Evolutionary conservation across 2,888 invertebrate genomes (phyloP), one percentile per base, ranked within the genome.

Genomic region (Apocheima hispidaria): DNA sequence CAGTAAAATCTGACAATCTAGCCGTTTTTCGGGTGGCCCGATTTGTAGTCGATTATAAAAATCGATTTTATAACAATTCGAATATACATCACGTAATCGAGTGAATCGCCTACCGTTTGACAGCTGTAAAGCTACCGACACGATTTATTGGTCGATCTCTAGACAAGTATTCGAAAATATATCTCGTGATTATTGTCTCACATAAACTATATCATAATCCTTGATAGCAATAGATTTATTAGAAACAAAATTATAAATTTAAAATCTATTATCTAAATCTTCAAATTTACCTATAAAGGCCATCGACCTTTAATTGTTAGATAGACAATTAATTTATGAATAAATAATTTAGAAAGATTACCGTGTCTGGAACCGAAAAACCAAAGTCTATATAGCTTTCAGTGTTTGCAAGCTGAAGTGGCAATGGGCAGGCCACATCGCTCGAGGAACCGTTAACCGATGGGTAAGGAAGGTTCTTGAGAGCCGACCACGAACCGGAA

Each of bases 71-170:
- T 65, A 77, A 81, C 79, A 75, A 79, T 83, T 81, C 74, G 66
- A 76, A 76, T 74, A 79, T 77, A 76, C 74, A 78, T 78, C 77
- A 70, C 62, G 59, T 71, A 72, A 84, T 86, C 83, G 71, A 69
- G 70, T 64, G 55, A 54, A 90, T 88, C 88, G 84, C 84, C 86
- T 86, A 86, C 75, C 82, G 79, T 87, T 84, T 81, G 79, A 81
- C 80, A 76, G 77, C 81, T 80, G 79, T 81, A 85, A 84, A 84
- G 84, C 74, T 68, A 72, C 84, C 85, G 83, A 71, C 77, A 69
- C 81, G 82, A 88, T 88, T 87, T 88, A 88, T 81, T 81, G 72
- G 70, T 83, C 81, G 86, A 88, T 87, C 79, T 35, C 68, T 68
- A 50, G 49, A 67, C 33, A 60, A 60, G 21, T 40, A 60, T 60